Conservation (phyloP, 2,797 vertebrate genomes). For the Hippoglossus hippoglossus region DNA sequence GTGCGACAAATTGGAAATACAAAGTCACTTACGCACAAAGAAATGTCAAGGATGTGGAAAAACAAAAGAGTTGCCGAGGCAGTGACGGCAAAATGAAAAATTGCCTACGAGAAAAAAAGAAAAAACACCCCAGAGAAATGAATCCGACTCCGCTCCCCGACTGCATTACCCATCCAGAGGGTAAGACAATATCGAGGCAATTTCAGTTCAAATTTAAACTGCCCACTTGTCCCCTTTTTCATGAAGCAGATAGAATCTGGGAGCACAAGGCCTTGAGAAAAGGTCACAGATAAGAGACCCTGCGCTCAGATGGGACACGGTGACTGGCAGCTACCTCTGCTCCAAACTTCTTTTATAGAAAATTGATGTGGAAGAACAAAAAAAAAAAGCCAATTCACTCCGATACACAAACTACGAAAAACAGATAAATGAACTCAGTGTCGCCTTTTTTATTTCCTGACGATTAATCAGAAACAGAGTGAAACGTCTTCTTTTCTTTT, state of each 20-base stretch:
- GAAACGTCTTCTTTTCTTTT: not conserved
- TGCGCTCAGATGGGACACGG: conserved; percentile 55
- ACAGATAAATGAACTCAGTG: conserved; percentile 13
- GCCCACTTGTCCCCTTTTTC: conserved; percentile 74
- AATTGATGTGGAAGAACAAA: conserved; percentile 23
- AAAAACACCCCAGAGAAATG: conserved; percentile 57
- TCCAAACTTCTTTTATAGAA: conserved; percentile 31
- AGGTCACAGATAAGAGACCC: conserved; percentile 79
- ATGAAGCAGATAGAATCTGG: conserved; percentile 79
- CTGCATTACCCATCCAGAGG: conserved; percentile 63
- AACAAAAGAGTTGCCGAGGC: conserved; percentile 28
- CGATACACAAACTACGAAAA: conserved; percentile 32
- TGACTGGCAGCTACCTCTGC: conserved; percentile 51
- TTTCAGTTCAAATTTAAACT: conserved; percentile 82
- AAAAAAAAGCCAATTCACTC: not conserved
- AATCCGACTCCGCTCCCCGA: conserved; percentile 67
- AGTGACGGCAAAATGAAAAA: conserved; percentile 68
- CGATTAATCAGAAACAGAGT: not conserved
- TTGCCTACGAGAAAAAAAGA: conserved; percentile 34
- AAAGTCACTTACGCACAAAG: conserved; percentile 38
- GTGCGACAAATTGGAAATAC: not conserved
- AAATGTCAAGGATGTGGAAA: conserved; percentile 57
- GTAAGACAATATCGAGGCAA: conserved; percentile 83
- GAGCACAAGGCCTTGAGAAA: conserved; percentile 67
- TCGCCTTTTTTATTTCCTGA: conserved; percentile 13